These are phyloP conservation scores for Timema cristinae DNA, from an alignment of 2,888 invertebrate genomes.

Conservation along the genomic window DNA sequence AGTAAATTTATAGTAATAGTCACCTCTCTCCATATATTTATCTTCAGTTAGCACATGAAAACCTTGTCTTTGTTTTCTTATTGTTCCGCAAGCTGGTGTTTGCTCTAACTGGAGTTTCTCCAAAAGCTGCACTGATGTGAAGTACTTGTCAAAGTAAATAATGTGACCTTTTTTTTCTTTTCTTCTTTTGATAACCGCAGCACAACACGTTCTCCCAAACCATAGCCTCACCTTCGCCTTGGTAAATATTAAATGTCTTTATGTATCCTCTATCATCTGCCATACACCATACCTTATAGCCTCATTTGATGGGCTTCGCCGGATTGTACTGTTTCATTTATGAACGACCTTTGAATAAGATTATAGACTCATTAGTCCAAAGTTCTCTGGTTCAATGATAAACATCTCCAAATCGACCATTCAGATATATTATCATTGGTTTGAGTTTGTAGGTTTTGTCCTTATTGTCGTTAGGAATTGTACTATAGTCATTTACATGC, in stretches of 20 bases:
- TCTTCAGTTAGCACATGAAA: slow-evolving; percentile 18
- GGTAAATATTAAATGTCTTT: slow-evolving; percentile 31
- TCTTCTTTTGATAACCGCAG: slow-evolving; percentile 30
- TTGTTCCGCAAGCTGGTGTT: slow-evolving; percentile 32
- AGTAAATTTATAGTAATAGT: slow-evolving; percentile 16
- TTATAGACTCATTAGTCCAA: slow-evolving; percentile 23
- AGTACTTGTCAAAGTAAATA: slow-evolving; percentile 26
- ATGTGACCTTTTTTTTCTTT: slow-evolving; percentile 28
- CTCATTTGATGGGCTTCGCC: slow-evolving; percentile 35
- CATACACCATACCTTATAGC: slow-evolving; percentile 30
- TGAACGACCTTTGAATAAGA: slow-evolving; percentile 22
- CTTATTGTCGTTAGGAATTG: slow-evolving; percentile 8
- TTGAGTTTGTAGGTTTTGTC: slow-evolving; percentile 26
- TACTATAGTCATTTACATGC: slow-evolving; percentile 25
- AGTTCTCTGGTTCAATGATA: slow-evolving; percentile 25
- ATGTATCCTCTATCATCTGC: slow-evolving; percentile 32
- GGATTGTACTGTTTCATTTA: slow-evolving; percentile 33
- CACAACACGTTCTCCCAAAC: slow-evolving; percentile 29
- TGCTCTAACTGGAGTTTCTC: slow-evolving; percentile 31
- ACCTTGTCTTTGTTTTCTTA: slow-evolving; percentile 26
- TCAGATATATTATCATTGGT: slow-evolving; percentile 23
- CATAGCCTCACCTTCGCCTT: slow-evolving; percentile 5
- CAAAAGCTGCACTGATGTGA: slow-evolving; percentile 29
- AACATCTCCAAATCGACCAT: slow-evolving; percentile 22
- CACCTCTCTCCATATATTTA: slow-evolving; percentile 21